Conservation (phyloP, 2,113 vertebrate genomes). For the Edolisoma coerulescens region DNA sequence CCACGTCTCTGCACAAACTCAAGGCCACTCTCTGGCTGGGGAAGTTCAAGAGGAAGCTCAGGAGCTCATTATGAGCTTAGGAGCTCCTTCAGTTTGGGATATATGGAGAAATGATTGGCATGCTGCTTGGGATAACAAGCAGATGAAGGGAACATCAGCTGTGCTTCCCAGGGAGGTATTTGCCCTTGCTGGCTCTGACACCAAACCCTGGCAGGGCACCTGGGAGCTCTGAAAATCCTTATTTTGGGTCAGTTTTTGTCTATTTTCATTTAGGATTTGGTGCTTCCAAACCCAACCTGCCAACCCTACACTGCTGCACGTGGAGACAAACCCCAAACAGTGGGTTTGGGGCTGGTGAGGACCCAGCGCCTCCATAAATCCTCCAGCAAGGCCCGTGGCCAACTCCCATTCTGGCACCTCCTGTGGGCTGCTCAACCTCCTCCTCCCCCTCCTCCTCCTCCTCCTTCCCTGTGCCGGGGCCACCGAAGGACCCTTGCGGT, state of each 20-base stretch:
- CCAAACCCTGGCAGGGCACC: background rate
- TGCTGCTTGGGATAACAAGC: background rate
- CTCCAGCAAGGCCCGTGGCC: background rate
- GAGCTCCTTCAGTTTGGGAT: background rate
- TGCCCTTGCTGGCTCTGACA: background rate
- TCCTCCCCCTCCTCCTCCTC: background rate
- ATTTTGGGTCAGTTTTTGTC: background rate
- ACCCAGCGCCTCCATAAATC: background rate
- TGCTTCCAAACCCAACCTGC: background rate
- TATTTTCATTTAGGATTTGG: background rate
- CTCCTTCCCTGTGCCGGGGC: background rate
- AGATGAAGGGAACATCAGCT: background rate
- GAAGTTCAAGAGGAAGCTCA: background rate
- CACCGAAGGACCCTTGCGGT: constrained; percentile 5
- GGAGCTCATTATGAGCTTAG: background rate
- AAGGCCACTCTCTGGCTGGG: background rate
- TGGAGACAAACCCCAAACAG: background rate
- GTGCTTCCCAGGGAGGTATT: background rate
- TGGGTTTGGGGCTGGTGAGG: background rate
- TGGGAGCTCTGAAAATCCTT: background rate
- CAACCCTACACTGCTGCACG: background rate
- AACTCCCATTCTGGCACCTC: background rate
- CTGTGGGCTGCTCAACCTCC: background rate
- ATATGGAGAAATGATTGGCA: background rate
- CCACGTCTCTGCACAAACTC: background rate